A percentile compares a stretch with the other conserved stretches of the same genome.
phyloP scores from a whole-genome alignment of 2,888 invertebrate species.

The Dryadula phaetusa region DNA sequence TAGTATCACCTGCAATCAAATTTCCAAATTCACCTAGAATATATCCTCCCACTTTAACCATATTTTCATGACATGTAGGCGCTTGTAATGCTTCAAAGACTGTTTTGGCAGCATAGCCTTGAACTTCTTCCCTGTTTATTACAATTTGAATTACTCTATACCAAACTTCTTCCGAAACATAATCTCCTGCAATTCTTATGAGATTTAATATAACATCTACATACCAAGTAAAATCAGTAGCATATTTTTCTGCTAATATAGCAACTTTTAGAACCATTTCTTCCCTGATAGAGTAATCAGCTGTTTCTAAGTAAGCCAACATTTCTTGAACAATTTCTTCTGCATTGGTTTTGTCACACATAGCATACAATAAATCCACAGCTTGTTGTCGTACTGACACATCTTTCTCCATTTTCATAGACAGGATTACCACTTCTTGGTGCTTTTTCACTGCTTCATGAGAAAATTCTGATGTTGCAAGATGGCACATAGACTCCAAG shows the following conservation, averaged over 20 bases:
- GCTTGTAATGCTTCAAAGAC: slow-evolving; percentile 99
- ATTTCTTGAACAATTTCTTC: slow-evolving; percentile 99
- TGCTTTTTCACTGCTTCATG: slow-evolving; percentile 99
- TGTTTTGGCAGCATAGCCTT: slow-evolving; percentile 99
- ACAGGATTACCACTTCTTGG: slow-evolving; percentile 99
- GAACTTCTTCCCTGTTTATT: slow-evolving; percentile 99
- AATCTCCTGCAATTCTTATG: slow-evolving; percentile 99
- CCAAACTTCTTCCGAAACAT: slow-evolving; percentile 99
- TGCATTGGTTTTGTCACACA: slow-evolving; percentile 99
- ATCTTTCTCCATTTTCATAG: slow-evolving; percentile 99
- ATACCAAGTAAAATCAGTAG: slow-evolving; percentile 99
- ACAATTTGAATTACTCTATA: slow-evolving; percentile 99
- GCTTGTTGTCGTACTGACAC: slow-evolving; percentile 99
- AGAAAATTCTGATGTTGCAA: slow-evolving; percentile 99
- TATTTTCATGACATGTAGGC: slow-evolving; percentile 99
- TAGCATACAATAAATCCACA: slow-evolving; percentile 98
- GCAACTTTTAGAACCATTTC: slow-evolving; percentile 99
- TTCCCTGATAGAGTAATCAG: slow-evolving; percentile 99
- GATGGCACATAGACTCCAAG: slow-evolving; percentile 99
- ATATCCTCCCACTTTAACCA: slow-evolving; percentile 99
- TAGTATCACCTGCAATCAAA: slow-evolving; percentile 98
- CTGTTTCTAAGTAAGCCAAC: slow-evolving; percentile 99
- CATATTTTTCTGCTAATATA: slow-evolving; percentile 99
- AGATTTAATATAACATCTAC: slow-evolving; percentile 99
- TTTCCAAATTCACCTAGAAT: slow-evolving; percentile 99